These are phyloP conservation scores for Heterochromis multidens DNA, from an alignment of 2,113 vertebrate genomes.

Conservation along the genomic window DNA sequence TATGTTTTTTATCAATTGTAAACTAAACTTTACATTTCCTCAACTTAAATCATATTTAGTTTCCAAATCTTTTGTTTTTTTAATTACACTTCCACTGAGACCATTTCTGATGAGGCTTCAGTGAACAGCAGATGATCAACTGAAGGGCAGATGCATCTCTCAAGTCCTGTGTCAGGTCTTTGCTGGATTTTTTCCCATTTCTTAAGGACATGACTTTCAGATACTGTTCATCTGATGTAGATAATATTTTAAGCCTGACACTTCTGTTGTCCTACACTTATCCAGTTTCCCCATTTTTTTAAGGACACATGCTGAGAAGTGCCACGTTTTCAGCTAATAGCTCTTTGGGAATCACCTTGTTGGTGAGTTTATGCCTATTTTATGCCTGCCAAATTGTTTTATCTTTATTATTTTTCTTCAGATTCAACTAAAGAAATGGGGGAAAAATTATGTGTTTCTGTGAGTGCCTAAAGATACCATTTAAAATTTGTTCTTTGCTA, in stretches of 20 bases:
- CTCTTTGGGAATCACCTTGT: not conserved
- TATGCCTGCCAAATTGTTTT: not conserved
- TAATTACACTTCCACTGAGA: not conserved
- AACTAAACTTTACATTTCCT: too few relatives aligned
- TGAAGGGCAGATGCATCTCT: not conserved
- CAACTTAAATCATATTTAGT: too few relatives aligned
- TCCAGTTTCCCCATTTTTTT: not conserved
- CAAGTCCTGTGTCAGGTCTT: not conserved
- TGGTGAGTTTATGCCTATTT: not conserved
- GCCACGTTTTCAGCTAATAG: not conserved
- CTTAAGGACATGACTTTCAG: not conserved
- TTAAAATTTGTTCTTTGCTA: not conserved
- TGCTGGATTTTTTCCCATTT: too few relatives aligned
- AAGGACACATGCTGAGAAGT: not conserved
- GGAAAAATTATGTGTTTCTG: not conserved
- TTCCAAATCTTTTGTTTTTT: too few relatives aligned
- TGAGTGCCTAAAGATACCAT: not conserved
- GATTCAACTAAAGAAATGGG: not conserved
- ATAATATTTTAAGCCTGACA: fast-evolving
- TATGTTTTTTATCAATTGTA: too few relatives aligned
- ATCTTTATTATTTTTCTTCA: not conserved
- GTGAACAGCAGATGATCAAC: not conserved
- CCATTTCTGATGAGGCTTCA: not conserved
- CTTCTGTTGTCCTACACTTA: not conserved
- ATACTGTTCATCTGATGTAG: not conserved